Evolutionary conservation across 2,888 invertebrate species (phyloP), one percentile per base, ranked within the genome.

Genomic region (Caenorhabditis sp.): DNA sequence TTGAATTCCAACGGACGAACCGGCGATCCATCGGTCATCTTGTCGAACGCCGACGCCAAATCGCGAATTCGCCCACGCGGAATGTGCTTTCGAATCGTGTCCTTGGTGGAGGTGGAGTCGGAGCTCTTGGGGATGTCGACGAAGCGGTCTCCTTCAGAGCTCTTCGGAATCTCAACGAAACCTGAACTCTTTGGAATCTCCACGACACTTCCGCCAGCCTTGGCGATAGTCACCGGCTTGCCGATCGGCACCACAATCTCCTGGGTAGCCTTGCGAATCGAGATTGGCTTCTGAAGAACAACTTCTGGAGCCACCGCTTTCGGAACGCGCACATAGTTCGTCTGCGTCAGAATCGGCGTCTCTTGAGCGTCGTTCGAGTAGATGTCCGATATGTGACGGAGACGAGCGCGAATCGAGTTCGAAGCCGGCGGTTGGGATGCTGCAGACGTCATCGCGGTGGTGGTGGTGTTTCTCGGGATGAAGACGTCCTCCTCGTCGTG

Each of bases 11-110:
- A 7, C 16, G 44, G 63, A 16, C 49, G 44, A 1, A 47, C 73
- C 1, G 54, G 64, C 8, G 58, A 24, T 44, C 49, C 44, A 5
- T 38, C 49, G 4, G 26, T 38, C 51, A 66, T 31, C 5, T 54
- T 49, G 44, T 77, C 63, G 28, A 82, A 82, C 8, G 64, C 79
- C 0, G 68, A 54, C 0, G 82, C 82, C 69, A 82, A 56, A 61
- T 82, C 82, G 5, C 79, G 77, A 31, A 82, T 82, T 54, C 82
- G 35, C 14, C 82, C 82, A 24, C 68, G 31, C 47, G 82, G 82
- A 28, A 82, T 58, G 41, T 79, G 79, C 31, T 79, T 77, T 14
- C 76, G 66, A 0, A 81, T 59, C 6, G 82, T 73, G 44, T 82
- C 82, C 0, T 66, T 38, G 38, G 2, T 10, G 38, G 6, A 72